These are phyloP conservation scores for Steatornis caripensis DNA, from an alignment of 2,113 vertebrate species.

Conservation along the genomic window DNA sequence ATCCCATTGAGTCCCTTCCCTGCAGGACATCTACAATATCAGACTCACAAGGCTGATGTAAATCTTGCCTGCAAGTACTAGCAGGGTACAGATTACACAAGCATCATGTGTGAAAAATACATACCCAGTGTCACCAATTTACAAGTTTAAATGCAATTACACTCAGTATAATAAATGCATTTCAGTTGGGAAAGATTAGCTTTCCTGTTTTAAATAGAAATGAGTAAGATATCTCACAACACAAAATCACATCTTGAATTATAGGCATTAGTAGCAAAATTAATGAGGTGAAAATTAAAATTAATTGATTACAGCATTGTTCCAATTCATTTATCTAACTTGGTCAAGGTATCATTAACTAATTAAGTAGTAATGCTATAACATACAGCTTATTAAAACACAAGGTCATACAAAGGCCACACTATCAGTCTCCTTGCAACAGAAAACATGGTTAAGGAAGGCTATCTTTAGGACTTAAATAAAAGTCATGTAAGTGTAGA, in stretches of 20 bases:
- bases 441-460: not conserved
- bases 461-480: not conserved
- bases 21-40: not conserved
- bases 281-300: conserved; percentile 35
- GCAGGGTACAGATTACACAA: not conserved
- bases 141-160: not conserved
- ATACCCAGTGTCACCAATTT: not conserved
- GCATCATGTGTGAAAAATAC: rapidly evolving
- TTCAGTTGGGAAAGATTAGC: not conserved
- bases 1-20: too few relatives aligned
- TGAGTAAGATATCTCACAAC: not conserved
- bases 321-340: conserved; percentile 43
- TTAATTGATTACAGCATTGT: conserved; percentile 24
- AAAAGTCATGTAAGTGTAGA: not conserved
- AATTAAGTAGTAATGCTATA: not conserved
- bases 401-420: not conserved
- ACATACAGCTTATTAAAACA: not conserved
- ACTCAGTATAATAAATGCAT: not conserved
- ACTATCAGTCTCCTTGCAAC: not conserved
- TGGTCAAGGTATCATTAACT: conserved; percentile 41
- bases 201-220: not conserved
- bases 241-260: not conserved
- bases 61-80: not conserved
- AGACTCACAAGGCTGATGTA: not conserved
- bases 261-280: not conserved